phyloP scores from a whole-genome alignment of 2,113 vertebrate genomes.

The Propithecus coquereli region DNA sequence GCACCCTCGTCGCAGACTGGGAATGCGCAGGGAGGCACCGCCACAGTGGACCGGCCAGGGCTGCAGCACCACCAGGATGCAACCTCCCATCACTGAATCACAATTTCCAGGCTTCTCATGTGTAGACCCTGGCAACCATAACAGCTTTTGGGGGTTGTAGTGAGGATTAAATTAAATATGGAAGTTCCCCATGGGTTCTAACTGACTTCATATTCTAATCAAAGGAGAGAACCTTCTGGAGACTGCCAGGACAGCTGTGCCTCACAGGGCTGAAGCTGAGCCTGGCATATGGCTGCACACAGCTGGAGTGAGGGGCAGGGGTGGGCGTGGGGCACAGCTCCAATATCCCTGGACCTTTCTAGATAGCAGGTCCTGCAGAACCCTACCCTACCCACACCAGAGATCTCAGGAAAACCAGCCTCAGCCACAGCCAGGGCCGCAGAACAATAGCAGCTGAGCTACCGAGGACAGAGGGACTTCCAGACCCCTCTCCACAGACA shows the following conservation, averaged over 20 bases:
- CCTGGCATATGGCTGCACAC: background rate
- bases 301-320: background rate
- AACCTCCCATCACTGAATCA: background rate
- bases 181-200: background rate
- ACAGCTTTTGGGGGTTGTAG: background rate
- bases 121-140: no score
- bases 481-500: background rate
- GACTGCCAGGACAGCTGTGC: background rate
- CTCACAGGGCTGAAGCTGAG: no score
- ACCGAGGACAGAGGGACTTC: background rate
- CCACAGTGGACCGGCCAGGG: background rate
- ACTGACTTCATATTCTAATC: background rate
- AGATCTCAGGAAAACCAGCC: background rate
- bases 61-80: background rate
- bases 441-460: background rate
- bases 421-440: background rate
- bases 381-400: background rate
- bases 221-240: background rate
- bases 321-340: rapidly evolving
- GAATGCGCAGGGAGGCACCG: background rate
- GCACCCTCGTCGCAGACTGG: background rate
- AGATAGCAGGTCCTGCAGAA: background rate
- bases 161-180: background rate
- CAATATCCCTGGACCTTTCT: rapidly evolving
- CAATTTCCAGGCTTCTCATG: background rate